These are phyloP conservation scores for Coilia nasus DNA, from an alignment of 2,797 vertebrate genomes.

Conservation along the genomic window DNA sequence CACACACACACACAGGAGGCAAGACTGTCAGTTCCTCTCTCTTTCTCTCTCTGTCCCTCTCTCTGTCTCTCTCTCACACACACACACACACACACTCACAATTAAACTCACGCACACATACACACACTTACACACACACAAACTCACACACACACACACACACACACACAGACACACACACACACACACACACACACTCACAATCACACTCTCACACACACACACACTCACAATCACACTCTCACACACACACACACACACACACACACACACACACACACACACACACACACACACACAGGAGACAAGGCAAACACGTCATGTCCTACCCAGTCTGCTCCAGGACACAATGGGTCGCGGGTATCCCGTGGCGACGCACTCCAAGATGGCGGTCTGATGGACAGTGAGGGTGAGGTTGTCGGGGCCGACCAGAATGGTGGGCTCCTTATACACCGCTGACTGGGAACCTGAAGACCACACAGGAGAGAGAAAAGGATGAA, in stretches of 20 bases:
- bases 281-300: too few species aligned
- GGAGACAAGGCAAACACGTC: too few species aligned
- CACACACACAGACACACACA: too few species aligned
- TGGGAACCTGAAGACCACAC: conserved; percentile 78
- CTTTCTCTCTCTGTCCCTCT: too few species aligned
- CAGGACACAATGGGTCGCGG: conserved; percentile 97
- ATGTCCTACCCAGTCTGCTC: conserved; percentile 93
- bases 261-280: too few species aligned
- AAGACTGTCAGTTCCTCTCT: too few species aligned
- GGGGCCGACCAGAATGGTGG: conserved; percentile 92
- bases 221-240: too few species aligned
- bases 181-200: too few species aligned
- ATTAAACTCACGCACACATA: neutral
- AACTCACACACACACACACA: neutral
- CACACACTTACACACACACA: neutral
- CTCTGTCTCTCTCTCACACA: neutral
- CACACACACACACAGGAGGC: too few species aligned
- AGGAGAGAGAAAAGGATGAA: neutral
- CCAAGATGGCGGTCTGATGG: conserved; percentile 97
- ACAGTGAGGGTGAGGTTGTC: conserved; percentile 98
- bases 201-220: too few species aligned
- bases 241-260: too few species aligned
- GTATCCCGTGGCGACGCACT: conserved; percentile 96
- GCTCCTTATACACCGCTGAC: conserved; percentile 94
- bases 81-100: neutral